Evolutionary conservation across 2,888 invertebrate species (phyloP).

Genomic region (Callimorpha dominula): DNA sequence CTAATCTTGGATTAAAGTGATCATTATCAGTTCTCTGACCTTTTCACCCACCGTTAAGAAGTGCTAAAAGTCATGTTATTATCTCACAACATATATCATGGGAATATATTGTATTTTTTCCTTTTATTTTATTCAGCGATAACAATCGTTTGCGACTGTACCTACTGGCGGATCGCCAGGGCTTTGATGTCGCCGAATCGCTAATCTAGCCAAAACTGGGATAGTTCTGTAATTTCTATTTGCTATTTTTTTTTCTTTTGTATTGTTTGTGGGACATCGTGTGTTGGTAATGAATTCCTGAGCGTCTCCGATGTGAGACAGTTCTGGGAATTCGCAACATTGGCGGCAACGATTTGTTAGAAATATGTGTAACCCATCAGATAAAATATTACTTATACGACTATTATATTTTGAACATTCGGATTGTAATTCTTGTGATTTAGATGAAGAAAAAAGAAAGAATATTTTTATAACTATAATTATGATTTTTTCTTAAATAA

Average conservation of each 20-base stretch:
- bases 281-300: slow-evolving; percentile 10
- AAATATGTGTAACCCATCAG: not conserved
- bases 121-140: slow-evolving; percentile 6
- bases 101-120: slow-evolving; percentile 16
- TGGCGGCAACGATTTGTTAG: slow-evolving; percentile 15
- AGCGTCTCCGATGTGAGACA: slow-evolving; percentile 6
- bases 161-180: slow-evolving; percentile 46
- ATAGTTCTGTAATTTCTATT: slow-evolving; percentile 29
- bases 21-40: slow-evolving; percentile 19
- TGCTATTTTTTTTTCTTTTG: slow-evolving; percentile 30
- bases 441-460: not conserved
- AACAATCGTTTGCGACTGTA: slow-evolving; percentile 17
- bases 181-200: slow-evolving; percentile 53
- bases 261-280: slow-evolving; percentile 12
- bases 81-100: slow-evolving; percentile 25
- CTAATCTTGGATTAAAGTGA: slow-evolving; percentile 34
- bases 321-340: slow-evolving; percentile 7
- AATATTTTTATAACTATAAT: not conserved
- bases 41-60: slow-evolving; percentile 22
- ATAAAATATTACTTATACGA: not conserved
- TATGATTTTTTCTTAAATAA: no score
- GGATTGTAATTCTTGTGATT: not conserved
- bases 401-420: not conserved
- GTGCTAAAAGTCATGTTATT: slow-evolving; percentile 26
- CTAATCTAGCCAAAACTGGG: slow-evolving; percentile 49